Evolutionary conservation across 2,113 vertebrate species (phyloP), one percentile per base, ranked within the genome.

Genomic region (Seriola rivoliana): DNA sequence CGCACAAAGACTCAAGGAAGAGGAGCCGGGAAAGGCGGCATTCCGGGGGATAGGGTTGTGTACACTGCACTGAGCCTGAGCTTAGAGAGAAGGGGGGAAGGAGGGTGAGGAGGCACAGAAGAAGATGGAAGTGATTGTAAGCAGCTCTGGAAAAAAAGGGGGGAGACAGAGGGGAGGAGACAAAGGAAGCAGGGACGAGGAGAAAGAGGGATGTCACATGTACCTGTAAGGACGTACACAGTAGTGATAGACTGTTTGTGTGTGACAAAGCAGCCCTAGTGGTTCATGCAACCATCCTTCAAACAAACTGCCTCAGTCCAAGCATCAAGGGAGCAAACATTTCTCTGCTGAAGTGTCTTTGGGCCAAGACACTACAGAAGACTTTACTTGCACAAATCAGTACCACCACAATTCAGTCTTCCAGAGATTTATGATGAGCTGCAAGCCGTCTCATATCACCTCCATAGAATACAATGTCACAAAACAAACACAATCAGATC

Each of bases 1-100:
- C 79, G 54, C 89, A 91, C 91, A 94, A 92, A 91, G 82, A 71
- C 76, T 85, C n/a, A 0, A 52, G 73, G 65, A 90, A 91, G 84
- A 85, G 58, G 81, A 91, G 73, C 68, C 44, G 55, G 77, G 82
- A 90, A 88, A 88, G 82, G 38, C 12, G 70, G 88, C 86, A 90
- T 91, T 93, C 90, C 71, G 29, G 12, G 32, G 86, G 65, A 77
- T 72, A 71, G 69, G 38, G 54, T 84, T 85, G 87, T 94, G 87
- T 90, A 88, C 89, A 84, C 78, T 87, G 83, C 70, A 81, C 71
- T 78, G 88, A 87, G 81, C 44, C 0, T 29, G 8, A 82, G 87
- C 81, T 93, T 86, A 74, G 42, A 55, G 62, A 36, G 12, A 29
- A 34, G 6, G 25, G 48, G 73, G 21, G 65, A n/a, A 54, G 85